These are phyloP conservation scores for Phallusia fumigata DNA, from an alignment of 23 tunicate species.

Conservation along the genomic window DNA sequence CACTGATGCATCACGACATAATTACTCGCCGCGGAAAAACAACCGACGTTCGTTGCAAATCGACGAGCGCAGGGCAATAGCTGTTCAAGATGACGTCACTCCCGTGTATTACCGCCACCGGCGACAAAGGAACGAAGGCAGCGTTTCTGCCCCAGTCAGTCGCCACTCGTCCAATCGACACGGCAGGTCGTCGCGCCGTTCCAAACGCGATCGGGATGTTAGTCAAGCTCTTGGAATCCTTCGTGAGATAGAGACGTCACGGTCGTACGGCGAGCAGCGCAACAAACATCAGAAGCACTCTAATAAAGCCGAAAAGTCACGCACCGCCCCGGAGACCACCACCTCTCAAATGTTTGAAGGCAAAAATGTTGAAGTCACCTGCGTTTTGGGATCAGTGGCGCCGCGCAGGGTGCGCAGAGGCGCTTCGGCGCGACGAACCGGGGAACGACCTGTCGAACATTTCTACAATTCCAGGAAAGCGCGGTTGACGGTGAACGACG, in stretches of 20 bases:
- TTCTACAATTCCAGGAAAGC: slow-evolving; percentile 3
- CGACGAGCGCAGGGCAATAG: background rate
- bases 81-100: background rate
- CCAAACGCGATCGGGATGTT: background rate
- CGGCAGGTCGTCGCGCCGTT: background rate
- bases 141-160: slow-evolving; percentile 30
- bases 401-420: slow-evolving; percentile 17
- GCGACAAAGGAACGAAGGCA: background rate
- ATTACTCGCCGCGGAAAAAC: background rate
- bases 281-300: background rate
- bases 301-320: background rate
- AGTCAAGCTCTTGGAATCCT: slow-evolving; percentile 34
- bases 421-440: slow-evolving; percentile 9
- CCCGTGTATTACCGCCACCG: background rate
- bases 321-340: background rate
- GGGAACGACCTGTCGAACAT: slow-evolving; percentile 4
- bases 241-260: slow-evolving; percentile 32
- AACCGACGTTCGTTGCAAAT: slow-evolving; percentile 5
- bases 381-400: slow-evolving; percentile 8
- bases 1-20: background rate
- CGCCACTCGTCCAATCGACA: background rate
- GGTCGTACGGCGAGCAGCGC: background rate
- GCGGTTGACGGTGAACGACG: background rate
- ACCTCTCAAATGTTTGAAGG: background rate
- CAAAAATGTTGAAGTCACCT: background rate